Evolutionary conservation across 35 echinoderm and acorn worm species (phyloP), one percentile per base, ranked within the genome.

Genomic region (Apostichopus californicus): DNA sequence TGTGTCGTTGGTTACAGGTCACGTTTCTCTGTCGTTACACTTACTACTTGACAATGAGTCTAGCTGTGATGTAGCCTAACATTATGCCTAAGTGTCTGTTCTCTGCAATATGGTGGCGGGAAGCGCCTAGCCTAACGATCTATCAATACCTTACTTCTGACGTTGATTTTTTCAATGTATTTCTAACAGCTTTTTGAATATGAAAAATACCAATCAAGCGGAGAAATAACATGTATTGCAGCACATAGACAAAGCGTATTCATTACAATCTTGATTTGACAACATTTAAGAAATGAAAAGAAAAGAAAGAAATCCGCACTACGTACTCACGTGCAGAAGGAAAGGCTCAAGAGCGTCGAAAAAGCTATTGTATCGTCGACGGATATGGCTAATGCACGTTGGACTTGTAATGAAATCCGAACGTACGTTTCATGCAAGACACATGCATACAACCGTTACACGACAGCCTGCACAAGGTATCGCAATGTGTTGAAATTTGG

Each of bases 21-120:
- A 46, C 34, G 34, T 46, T 46, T 46, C 34, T 46, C 34, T 46
- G 34, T 46, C 34, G 34, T 46, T 46, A 46, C 34, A 46, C 34
- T 46, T 46, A 46, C 34, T 46, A 46, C 34, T 46, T 46, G 34
- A 46, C 34, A 46, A 46, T 46, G 34, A 46, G 34, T 46, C 34
- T 46, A 46, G 34, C 34, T 46, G 34, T 46, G 4, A 77, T 77
- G 14, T 7, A 20, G 14, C 73, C 73, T 24, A 24, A 77, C 73
- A 77, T 77, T 77, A 20, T 77, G 5, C 6, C 17, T 0, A 9
- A 77, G 34, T 46, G 73, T 77, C 17, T 46, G 34, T 46, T 46
- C 34, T 4, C 34, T 34, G 34, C 78, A 80, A 80, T 80, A 80
- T 80, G 78, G 78, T 80, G 25, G 78, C 78, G 78, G 78, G 78